A percentile compares a stretch with the other conserved stretches of the same genome.
Evolutionary conservation across 35 echinoderm and acorn worm genomes (phyloP).

Genomic region (Heliocidaris tuberculata): DNA sequence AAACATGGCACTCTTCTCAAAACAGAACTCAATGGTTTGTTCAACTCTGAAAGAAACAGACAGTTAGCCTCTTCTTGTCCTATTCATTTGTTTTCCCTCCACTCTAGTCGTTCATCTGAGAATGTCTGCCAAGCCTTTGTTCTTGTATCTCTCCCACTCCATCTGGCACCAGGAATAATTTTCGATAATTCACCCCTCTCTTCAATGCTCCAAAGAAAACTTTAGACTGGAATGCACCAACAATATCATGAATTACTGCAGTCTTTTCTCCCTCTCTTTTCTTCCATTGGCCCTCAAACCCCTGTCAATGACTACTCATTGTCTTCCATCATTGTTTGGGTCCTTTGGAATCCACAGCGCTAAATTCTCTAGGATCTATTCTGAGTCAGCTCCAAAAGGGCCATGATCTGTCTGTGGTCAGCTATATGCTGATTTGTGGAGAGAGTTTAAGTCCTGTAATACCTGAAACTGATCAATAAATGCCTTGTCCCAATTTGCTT

Average conservation of each 20-base stretch:
- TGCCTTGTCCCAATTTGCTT: background rate
- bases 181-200: constrained; percentile 39
- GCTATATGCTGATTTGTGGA: constrained; percentile 26
- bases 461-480: background rate
- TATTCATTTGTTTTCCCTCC: background rate
- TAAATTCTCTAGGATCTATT: constrained; percentile 25
- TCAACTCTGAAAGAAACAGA: background rate
- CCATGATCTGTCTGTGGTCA: constrained; percentile 33
- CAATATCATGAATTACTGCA: background rate
- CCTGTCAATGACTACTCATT: constrained; percentile 22
- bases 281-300: background rate
- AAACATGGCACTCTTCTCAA: constrained; percentile 14
- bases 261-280: constrained; percentile 3
- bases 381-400: constrained; percentile 16
- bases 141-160: background rate
- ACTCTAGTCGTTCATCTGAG: background rate
- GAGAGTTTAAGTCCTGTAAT: background rate
- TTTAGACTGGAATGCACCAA: background rate
- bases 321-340: constrained; percentile 22
- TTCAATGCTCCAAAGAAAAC: constrained; percentile 20
- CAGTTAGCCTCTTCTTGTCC: background rate
- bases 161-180: constrained; percentile 14
- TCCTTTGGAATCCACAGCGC: background rate
- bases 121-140: background rate
- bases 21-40: background rate